phyloP scores from a whole-genome alignment of 2,113 vertebrate species.

The Lepus europaeus region DNA sequence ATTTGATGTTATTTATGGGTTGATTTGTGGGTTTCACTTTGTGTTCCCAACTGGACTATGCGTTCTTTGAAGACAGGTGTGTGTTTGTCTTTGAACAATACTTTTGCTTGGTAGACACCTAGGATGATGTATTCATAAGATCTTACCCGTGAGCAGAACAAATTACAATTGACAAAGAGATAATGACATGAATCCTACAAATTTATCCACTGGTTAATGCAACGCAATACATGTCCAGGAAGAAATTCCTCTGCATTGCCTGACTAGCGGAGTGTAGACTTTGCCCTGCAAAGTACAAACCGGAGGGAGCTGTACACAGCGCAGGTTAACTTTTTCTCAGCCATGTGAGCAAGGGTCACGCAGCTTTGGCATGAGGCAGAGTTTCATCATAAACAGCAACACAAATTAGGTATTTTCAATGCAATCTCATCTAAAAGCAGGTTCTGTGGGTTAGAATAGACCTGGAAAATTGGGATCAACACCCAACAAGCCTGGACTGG shows the following conservation, averaged over 20 bases:
- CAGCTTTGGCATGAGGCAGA: conserved; percentile 47
- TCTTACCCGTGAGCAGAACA: background rate
- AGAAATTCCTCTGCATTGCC: conserved; percentile 32
- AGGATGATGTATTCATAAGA: conserved; percentile 39
- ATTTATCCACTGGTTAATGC: background rate
- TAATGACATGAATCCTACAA: conserved; percentile 14
- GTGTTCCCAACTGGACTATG: conserved; percentile 25
- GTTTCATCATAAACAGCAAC: conserved; percentile 48
- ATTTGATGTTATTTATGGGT: conserved; percentile 46
- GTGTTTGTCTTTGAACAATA: background rate
- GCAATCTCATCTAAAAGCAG: background rate
- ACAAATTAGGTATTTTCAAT: conserved; percentile 17
- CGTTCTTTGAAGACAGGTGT: conserved; percentile 32
- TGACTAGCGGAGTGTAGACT: conserved; percentile 66
- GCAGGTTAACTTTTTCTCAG: conserved; percentile 65
- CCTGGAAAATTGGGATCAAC: background rate
- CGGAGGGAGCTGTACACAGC: conserved; percentile 21
- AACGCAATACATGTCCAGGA: background rate
- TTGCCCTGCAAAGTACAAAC: conserved; percentile 74
- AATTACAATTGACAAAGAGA: conserved; percentile 37
- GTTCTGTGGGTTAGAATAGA: background rate
- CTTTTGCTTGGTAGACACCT: conserved; percentile 52
- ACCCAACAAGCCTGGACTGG: background rate
- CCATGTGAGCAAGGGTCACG: conserved; percentile 64
- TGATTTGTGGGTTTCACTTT: conserved; percentile 31